phyloP scores from a whole-genome alignment of 2,113 vertebrate species.

The Nothobranchius kuhntae region DNA sequence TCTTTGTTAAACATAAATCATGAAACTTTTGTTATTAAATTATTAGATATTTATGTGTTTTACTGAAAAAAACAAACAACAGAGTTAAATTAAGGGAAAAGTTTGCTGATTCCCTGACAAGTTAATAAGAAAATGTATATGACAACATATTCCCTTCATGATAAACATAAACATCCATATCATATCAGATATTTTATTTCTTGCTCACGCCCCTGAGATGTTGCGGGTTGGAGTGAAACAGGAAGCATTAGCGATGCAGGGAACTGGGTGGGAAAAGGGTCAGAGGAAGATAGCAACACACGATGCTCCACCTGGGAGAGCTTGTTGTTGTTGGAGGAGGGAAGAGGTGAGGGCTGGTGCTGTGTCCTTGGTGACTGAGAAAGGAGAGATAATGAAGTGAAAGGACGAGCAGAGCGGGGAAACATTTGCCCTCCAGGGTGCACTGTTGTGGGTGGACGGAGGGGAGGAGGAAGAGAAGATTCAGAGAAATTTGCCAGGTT shows the following conservation, averaged over 20 bases:
- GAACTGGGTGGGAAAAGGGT: conserved; percentile 1
- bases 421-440: conserved; percentile 60
- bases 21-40: too few species aligned
- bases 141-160: too few species aligned
- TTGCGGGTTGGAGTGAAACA: not conserved
- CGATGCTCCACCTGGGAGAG: conserved; percentile 69
- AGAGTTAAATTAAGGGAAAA: too few species aligned
- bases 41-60: too few species aligned
- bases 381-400: conserved; percentile 74
- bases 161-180: too few species aligned
- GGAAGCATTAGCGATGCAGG: not conserved
- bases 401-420: conserved; percentile 66
- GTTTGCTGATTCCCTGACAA: too few species aligned
- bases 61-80: too few species aligned
- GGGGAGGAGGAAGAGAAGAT: conserved; percentile 12
- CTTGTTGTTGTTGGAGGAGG: conserved; percentile 72
- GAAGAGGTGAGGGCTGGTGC: conserved; percentile 47
- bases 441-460: conserved; percentile 44
- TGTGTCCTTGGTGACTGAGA: conserved; percentile 79
- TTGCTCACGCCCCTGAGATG: too few species aligned
- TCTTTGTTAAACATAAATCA: too few species aligned
- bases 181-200: too few species aligned
- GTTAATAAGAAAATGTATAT: too few species aligned
- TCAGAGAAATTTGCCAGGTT: conserved; percentile 13
- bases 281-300: conserved; percentile 58